These are phyloP conservation scores for Sparus aurata DNA, from an alignment of 2,797 vertebrate genomes.

Conservation along the genomic window DNA sequence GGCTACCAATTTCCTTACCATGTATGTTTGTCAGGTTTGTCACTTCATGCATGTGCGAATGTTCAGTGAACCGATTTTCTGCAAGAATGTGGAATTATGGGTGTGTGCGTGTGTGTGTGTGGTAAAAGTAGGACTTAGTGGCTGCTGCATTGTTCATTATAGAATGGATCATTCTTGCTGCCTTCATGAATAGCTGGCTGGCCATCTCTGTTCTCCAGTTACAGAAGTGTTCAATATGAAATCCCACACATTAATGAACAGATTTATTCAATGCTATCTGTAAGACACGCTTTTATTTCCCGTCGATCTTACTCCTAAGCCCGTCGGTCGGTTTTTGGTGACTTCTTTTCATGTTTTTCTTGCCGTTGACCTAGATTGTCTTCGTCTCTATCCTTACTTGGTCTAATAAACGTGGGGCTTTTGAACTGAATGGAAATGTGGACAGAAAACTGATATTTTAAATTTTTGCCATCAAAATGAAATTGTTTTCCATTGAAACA, in stretches of 20 bases:
- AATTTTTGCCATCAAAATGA: too few relatives aligned
- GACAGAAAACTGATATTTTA: neutral
- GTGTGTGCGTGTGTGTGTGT: conserved; percentile 3
- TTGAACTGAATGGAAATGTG: neutral
- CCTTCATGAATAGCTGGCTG: neutral
- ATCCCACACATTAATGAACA: neutral
- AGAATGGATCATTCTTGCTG: neutral
- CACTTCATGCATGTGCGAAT: conserved; percentile 68
- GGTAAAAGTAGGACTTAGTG: conserved; percentile 24
- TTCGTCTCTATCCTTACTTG: neutral
- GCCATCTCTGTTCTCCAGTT: conserved; percentile 20
- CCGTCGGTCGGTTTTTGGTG: neutral
- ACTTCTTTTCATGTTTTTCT: neutral
- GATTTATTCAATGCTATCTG: neutral
- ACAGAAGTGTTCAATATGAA: conserved; percentile 15
- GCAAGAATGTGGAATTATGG: conserved; percentile 49
- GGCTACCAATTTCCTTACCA: conserved; percentile 77
- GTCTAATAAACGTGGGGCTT: neutral
- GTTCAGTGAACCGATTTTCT: conserved; percentile 75
- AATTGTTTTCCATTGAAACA: too few relatives aligned
- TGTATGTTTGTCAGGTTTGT: conserved; percentile 73
- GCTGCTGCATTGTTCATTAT: conserved; percentile 3
- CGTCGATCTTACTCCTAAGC: neutral
- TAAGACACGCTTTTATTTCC: conserved; percentile 4
- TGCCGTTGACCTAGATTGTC: conserved; percentile 4